A percentile compares a stretch with the other conserved stretches of the same genome.
Evolutionary conservation across 30 jellyfish, hydroid and myxozoan species (phyloP).

Genomic region (Aurelia aurita complex sp. Pacific): DNA sequence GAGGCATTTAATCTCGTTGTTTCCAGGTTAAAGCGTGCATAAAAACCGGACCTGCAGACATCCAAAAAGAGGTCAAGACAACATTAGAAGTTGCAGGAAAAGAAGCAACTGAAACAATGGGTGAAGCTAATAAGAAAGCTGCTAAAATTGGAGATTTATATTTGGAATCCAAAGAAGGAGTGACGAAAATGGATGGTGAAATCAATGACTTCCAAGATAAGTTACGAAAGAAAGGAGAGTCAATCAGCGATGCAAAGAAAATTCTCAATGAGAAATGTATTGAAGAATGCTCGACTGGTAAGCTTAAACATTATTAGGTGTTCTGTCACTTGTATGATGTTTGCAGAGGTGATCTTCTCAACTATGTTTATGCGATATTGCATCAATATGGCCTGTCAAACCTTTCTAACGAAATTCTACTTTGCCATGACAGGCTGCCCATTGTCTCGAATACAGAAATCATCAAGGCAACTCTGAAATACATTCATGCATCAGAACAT

Average conservation of each 20-base stretch:
- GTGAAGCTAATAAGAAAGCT: conserved; percentile 37
- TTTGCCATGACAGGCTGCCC: no score
- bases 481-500: no score
- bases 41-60: conserved; percentile 53
- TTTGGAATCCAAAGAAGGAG: conserved; percentile 55
- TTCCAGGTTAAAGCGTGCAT: conserved; percentile 58
- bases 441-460: no score
- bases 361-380: no score
- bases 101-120: conserved; percentile 50
- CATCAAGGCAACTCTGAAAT: no score
- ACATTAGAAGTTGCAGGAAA: conserved; percentile 39
- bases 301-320: no score
- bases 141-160: conserved; percentile 56
- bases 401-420: no score
- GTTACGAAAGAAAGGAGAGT: conserved; percentile 51
- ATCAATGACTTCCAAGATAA: conserved; percentile 43
- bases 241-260: conserved; percentile 43
- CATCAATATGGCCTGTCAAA: no score
- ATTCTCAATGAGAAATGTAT: conserved; percentile 55
- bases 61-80: conserved; percentile 45
- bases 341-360: no score
- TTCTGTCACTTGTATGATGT: no score
- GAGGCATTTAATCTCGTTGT: no score
- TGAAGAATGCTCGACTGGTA: conserved; percentile 67
- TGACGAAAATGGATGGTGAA: conserved; percentile 60